Evolutionary conservation across 2,888 invertebrate genomes (phyloP).

Genomic region (Lasius platythorax): DNA sequence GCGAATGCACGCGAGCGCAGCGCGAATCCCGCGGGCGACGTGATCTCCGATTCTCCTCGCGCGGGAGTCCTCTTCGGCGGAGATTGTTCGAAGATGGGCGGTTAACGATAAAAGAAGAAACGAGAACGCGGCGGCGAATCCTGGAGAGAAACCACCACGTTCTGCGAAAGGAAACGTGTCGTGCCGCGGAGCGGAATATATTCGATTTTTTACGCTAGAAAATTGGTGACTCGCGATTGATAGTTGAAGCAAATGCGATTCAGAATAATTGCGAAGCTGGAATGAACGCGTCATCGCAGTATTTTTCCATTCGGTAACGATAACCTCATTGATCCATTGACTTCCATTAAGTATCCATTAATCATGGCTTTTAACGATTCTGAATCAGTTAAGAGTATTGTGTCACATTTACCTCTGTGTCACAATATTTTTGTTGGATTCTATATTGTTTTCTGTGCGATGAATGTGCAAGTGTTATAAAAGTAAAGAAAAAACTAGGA

Average conservation of each 20-base stretch:
- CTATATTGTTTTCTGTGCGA: neutral
- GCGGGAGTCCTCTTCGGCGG: neutral
- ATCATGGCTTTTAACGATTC: neutral
- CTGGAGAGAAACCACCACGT: neutral
- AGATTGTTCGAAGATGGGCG: neutral
- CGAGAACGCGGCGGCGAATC: slow-evolving; percentile 1
- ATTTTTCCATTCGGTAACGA: neutral
- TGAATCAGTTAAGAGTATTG: neutral
- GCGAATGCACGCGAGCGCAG: slow-evolving; percentile 55
- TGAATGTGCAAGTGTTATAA: neutral
- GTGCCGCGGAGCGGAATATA: neutral
- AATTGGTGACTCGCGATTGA: neutral
- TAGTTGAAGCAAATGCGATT: neutral
- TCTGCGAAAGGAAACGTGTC: slow-evolving; percentile 10
- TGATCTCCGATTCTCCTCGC: slow-evolving; percentile 65
- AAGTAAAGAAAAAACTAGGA: neutral
- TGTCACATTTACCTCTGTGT: neutral
- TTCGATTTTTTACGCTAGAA: neutral
- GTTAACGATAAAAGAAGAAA: slow-evolving; percentile 26
- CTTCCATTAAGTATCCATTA: neutral
- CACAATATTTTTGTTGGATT: neutral
- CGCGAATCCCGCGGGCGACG: slow-evolving; percentile 39
- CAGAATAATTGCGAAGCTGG: neutral
- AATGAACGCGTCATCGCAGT: neutral
- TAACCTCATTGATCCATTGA: neutral